Evolutionary conservation across 2,888 invertebrate species (phyloP).

Genomic region (Pandemis heparana): DNA sequence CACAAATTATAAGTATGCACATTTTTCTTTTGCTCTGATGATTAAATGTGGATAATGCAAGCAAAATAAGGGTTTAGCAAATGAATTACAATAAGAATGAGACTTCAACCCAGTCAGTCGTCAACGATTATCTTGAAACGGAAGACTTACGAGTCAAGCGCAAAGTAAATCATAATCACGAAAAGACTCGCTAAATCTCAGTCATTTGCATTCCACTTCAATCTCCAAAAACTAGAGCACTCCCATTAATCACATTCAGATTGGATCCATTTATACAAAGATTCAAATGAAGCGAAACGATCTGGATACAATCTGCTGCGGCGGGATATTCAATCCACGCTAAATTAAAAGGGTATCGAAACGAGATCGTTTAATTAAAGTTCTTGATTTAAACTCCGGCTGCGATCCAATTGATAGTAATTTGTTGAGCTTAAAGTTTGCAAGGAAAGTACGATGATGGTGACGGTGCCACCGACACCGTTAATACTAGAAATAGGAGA

Average conservation of each 20-base stretch:
- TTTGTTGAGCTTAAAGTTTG: constrained; percentile 18
- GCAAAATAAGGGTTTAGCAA: too few relatives aligned
- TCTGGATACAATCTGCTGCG: constrained; percentile 27
- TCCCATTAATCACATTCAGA: constrained; percentile 38
- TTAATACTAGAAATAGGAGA: too few relatives aligned
- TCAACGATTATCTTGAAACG: background rate
- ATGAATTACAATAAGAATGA: too few relatives aligned
- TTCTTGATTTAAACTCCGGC: constrained; percentile 36
- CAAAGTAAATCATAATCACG: background rate
- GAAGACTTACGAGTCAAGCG: background rate
- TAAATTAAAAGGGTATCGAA: constrained; percentile 43
- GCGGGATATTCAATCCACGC: constrained; percentile 33
- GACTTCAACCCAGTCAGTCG: too few relatives aligned
- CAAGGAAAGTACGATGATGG: too few relatives aligned
- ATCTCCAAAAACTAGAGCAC: constrained; percentile 29
- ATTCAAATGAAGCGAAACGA: constrained; percentile 39
- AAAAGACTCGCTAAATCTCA: background rate
- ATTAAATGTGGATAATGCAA: too few relatives aligned
- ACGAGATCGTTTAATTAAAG: constrained; percentile 41
- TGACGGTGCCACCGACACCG: too few relatives aligned
- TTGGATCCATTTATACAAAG: constrained; percentile 32
- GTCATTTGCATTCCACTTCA: constrained; percentile 25
- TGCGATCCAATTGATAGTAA: constrained; percentile 17
- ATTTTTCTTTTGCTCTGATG: too few relatives aligned
- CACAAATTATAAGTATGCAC: too few relatives aligned